Conservation (phyloP, 2,797 vertebrate genomes). For the Pelobates cultripes region DNA sequence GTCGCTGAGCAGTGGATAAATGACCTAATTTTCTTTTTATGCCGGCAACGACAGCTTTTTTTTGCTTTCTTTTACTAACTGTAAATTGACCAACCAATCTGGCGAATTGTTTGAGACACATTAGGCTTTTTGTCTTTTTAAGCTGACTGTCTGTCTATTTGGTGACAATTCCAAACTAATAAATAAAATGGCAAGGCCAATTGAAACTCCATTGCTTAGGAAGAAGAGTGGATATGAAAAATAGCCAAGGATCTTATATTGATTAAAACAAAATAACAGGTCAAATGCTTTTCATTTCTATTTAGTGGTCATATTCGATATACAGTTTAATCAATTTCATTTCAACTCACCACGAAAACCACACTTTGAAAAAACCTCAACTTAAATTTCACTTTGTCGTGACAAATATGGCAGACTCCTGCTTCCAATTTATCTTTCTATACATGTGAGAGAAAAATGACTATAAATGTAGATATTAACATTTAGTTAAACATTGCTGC, state of each 20-base stretch:
- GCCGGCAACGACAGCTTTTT: slow-evolving; percentile 38
- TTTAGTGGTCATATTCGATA: not conserved
- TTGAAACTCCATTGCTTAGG: slow-evolving; percentile 2
- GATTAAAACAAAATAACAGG: not conserved
- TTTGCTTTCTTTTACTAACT: slow-evolving; percentile 13
- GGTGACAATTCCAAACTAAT: slow-evolving; percentile 24
- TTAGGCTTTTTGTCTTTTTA: slow-evolving; percentile 35
- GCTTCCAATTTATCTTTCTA: no score
- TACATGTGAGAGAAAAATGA: no score
- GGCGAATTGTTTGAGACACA: slow-evolving; percentile 38
- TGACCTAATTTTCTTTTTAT: slow-evolving; percentile 49
- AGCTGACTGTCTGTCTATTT: slow-evolving; percentile 37
- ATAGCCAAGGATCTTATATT: slow-evolving; percentile 16
- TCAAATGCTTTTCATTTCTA: not conserved
- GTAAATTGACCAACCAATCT: slow-evolving; percentile 49
- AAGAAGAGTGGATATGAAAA: slow-evolving; percentile 8
- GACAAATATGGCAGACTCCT: no score
- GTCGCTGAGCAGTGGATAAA: slow-evolving; percentile 49
- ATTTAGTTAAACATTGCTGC: no score
- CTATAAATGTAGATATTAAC: no score
- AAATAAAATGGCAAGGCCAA: slow-evolving; percentile 25
- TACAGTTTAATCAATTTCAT: not conserved
- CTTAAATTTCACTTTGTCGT: no score
- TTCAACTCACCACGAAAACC: not conserved
- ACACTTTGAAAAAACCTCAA: not conserved